Base-by-base conservation (phyloP, 2,888 invertebrate genomes). In the Drosophila mulleri region DNA sequence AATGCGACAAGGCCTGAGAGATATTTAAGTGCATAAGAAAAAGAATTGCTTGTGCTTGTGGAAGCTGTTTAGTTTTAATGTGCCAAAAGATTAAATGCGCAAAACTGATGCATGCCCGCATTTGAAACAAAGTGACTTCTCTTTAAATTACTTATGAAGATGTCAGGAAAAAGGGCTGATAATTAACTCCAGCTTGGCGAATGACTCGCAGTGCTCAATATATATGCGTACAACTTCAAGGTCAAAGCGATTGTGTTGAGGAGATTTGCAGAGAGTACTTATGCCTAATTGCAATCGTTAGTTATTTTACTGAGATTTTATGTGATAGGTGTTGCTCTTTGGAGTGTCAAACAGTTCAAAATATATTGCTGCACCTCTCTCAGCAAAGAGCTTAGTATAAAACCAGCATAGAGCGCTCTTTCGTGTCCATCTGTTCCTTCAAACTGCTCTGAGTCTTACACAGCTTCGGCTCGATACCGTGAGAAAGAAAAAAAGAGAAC, bases 21-120 rank as follows among this genome's bases (percentile, higher is more conserved):
- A 45, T 23, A 29, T 58, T 53, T 37, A 42, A 39, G 48, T 9
- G 50, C 8, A 47, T 26, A 11, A 56, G 44, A 8, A 6, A 29
- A 26, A 29, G 29, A 54, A n/a, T 68, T 23, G 23, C 35, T 47
- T 52, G 29, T 50, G n/a, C 11, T 26, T 39, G 26, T 23, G 6
- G 23, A 56, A 56, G 42, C 37, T 70, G 41, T 64, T 75, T 44
- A 60, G 42, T 65, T 64, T 67, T 65, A 45, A 59, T 72, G 39
- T 57, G 52, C 9, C n/a, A 18, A 8, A 58, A 58, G 62, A 62
- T 78, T 67, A 60, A 56, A 23, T 44, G 39, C 48, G 9, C 6
- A 39, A 32, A 32, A 23, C 39, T 29, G 16, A 47, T 39, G 32
- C 6, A 60, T 39, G 61, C 7, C 3, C 4, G 14, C 14, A 44